Evolutionary conservation across 2,888 invertebrate genomes (phyloP).

Genomic region (Orthonevra nobilis): DNA sequence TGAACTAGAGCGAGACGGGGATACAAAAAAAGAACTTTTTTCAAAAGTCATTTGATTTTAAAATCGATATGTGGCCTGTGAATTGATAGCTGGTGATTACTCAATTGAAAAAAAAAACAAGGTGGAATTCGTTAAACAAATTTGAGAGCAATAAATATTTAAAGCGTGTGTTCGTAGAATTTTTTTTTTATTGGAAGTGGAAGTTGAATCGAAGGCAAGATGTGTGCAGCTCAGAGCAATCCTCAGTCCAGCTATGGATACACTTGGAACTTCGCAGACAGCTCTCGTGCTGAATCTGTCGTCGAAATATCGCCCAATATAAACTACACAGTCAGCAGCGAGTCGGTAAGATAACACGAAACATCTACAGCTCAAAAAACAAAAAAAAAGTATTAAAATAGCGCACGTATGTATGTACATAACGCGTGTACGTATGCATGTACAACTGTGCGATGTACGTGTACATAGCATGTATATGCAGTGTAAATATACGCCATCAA

Average conservation of each 20-base stretch:
- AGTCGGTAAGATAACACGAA: constrained; percentile 78
- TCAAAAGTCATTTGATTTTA: constrained; percentile 59
- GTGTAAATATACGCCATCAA: constrained; percentile 51
- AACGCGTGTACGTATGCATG: constrained; percentile 72
- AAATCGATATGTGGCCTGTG: constrained; percentile 66
- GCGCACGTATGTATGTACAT: constrained; percentile 69
- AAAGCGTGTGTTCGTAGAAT: constrained; percentile 43
- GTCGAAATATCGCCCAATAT: constrained; percentile 80
- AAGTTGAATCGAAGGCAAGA: constrained; percentile 56
- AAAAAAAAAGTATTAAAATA: constrained; percentile 65
- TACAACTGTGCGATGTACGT: constrained; percentile 62
- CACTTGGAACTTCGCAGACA: constrained; percentile 80
- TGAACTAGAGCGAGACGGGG: constrained; percentile 61
- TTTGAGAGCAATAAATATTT: not conserved
- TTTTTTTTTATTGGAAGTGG: constrained; percentile 20
- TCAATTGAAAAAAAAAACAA: constrained; percentile 48
- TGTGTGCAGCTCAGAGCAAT: constrained; percentile 81
- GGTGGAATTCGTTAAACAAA: not conserved
- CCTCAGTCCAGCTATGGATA: constrained; percentile 80
- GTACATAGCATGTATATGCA: constrained; percentile 51
- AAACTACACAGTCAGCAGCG: constrained; percentile 80
- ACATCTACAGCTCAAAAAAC: no score
- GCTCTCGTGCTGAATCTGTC: constrained; percentile 79
- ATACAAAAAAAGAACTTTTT: constrained; percentile 45
- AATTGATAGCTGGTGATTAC: constrained; percentile 61